Evolutionary conservation across 2,888 invertebrate species (phyloP).

Genomic region (Brenthis daphne): DNA sequence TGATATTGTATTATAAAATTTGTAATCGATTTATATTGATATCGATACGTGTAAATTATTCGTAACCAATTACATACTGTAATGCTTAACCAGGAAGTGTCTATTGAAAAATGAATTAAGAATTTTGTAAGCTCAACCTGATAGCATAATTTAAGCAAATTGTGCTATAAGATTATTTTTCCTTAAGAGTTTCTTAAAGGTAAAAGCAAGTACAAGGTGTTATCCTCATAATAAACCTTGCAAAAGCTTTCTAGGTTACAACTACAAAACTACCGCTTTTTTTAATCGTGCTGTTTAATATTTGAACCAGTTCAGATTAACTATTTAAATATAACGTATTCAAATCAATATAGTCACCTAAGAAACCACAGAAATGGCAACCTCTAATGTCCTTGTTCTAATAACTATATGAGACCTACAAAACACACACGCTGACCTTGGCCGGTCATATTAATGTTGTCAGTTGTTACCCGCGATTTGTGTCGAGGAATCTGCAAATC

Average conservation of each 20-base stretch:
- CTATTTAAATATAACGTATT: slow-evolving; percentile 23
- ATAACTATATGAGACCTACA: slow-evolving; percentile 30
- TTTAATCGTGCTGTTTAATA: neutral
- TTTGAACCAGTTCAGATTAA: slow-evolving; percentile 6
- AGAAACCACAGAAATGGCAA: slow-evolving; percentile 29
- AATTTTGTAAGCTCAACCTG: too few relatives aligned
- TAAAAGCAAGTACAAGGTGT: too few relatives aligned
- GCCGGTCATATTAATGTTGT: slow-evolving; percentile 30
- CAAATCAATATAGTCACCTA: slow-evolving; percentile 27
- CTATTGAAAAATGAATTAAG: too few relatives aligned
- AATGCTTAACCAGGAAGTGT: too few relatives aligned
- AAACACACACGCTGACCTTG: slow-evolving; percentile 41
- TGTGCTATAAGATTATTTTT: too few relatives aligned
- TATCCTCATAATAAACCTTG: too few relatives aligned
- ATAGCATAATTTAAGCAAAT: too few relatives aligned
- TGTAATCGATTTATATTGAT: slow-evolving; percentile 27
- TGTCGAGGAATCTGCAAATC: slow-evolving; percentile 30
- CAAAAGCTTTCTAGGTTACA: neutral
- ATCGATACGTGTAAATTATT: slow-evolving; percentile 2
- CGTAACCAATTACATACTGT: too few relatives aligned
- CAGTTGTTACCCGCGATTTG: slow-evolving; percentile 34
- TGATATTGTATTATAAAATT: slow-evolving; percentile 28
- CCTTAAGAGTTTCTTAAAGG: too few relatives aligned
- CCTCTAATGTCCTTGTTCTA: slow-evolving; percentile 37
- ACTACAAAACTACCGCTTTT: neutral